Conservation (phyloP, 2,113 vertebrate genomes). For the Furnarius figulus region DNA sequence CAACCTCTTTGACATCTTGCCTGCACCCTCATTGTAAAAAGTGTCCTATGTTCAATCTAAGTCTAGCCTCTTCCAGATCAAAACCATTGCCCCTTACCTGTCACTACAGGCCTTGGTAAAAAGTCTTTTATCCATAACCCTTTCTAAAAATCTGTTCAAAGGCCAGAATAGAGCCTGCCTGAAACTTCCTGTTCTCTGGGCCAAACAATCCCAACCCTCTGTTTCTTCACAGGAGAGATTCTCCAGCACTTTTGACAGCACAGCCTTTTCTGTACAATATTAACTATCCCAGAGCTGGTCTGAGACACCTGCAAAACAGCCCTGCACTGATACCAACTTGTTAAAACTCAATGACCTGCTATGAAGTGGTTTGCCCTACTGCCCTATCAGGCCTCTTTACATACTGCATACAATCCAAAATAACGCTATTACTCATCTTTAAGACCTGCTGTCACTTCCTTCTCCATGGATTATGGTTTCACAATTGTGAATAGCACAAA, state of each 20-base stretch:
- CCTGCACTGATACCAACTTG: rapidly evolving
- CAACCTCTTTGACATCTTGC: background rate
- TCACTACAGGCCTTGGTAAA: background rate
- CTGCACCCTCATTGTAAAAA: background rate
- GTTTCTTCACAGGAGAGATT: background rate
- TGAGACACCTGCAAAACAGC: background rate
- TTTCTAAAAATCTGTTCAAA: background rate
- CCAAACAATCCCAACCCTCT: background rate
- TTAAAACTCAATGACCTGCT: background rate
- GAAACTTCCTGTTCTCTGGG: background rate
- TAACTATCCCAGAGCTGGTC: background rate
- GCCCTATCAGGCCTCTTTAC: background rate
- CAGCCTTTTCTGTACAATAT: background rate
- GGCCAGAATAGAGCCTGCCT: background rate
- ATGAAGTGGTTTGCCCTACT: background rate
- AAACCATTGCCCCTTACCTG: background rate
- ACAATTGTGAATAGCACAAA: background rate
- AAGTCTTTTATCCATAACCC: background rate
- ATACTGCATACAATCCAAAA: background rate
- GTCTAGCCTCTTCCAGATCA: background rate
- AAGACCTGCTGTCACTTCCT: background rate
- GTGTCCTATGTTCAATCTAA: rapidly evolving
- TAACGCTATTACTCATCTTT: background rate
- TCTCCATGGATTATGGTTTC: background rate
- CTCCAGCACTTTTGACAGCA: background rate